A percentile compares a stretch with the other conserved stretches of the same genome.
These are phyloP conservation scores for Eristalis tenax DNA, from an alignment of 2,888 invertebrate species.

Conservation along the genomic window DNA sequence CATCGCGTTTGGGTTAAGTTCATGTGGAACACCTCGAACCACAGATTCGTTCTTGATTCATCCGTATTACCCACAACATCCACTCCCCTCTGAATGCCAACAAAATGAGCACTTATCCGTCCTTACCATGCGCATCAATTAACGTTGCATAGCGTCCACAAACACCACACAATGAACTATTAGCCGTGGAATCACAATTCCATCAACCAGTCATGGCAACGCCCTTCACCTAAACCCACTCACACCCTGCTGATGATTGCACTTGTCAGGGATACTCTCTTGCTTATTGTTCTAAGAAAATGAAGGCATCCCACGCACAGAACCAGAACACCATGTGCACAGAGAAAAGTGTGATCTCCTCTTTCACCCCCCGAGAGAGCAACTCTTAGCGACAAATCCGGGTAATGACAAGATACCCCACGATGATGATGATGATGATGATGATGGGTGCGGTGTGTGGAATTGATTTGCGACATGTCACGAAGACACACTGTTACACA, in stretches of 20 bases:
- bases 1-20: neutral
- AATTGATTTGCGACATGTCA: slow-evolving; percentile 8
- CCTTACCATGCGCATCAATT: neutral
- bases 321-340: neutral
- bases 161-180: neutral
- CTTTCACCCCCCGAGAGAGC: neutral
- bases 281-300: neutral
- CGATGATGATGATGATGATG: neutral
- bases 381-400: neutral
- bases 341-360: too few species aligned
- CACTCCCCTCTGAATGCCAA: neutral
- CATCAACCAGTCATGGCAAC: neutral
- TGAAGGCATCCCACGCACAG: neutral
- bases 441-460: neutral
- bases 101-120: neutral
- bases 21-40: neutral
- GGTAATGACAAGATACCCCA: neutral
- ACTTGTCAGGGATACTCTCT: neutral
- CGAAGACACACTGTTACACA: neutral
- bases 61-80: neutral
- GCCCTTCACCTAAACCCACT: neutral
- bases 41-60: too few species aligned
- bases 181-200: neutral
- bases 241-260: neutral
- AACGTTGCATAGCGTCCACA: neutral